Evolutionary conservation across 2,113 vertebrate species (phyloP), one percentile per base, ranked within the genome.

Genomic region (Oenanthe oenanthe): DNA sequence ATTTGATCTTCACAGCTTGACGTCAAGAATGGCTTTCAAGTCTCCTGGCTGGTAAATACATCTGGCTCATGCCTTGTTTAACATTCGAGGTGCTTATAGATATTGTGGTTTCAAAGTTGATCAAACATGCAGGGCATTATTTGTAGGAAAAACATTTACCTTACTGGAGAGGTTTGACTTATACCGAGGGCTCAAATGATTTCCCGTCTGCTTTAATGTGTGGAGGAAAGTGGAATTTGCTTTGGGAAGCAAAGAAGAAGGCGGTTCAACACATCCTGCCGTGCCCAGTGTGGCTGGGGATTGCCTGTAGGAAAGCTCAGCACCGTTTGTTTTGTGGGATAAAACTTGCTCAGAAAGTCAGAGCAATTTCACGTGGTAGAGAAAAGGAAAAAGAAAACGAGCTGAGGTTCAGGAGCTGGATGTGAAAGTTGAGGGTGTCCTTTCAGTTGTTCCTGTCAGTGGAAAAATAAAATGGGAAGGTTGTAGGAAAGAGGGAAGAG

Each of bases 1-100:
- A 97, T 97, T 97, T 98, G 96, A 97, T 98, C 97, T 98, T 96
- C 89, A 79, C 95, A 68, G 96, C 96, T 97, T 98, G 97, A 98
- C 95, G 95, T 98, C 97, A 98, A 90, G 87, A 94, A 95, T 92
- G 96, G 89, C 95, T 98, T 98, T 98, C 72, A 97, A 97, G 97
- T 97, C 95, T 96, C 95, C 85, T 96, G 67, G 88, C 94, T 97
- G 92, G 94, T 92, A 96, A 97, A 95, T 97, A 93, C 63, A 84
- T 93, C 93, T 97, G 97, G 97, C 95, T 92, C 24, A 5, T 29
- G 88, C 9, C 54, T 95, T 96, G 58, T 92, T 95, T 92, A 90
- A 92, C 84, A 54, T 96, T 91, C 47, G 91, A 97, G 88, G 92
- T 12, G 1, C 95, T 96, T 97, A 94, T 81, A 97, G 95, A 93